Evolutionary conservation across 2,888 invertebrate species (phyloP).

Genomic region (Rhorus exstirpatorius): DNA sequence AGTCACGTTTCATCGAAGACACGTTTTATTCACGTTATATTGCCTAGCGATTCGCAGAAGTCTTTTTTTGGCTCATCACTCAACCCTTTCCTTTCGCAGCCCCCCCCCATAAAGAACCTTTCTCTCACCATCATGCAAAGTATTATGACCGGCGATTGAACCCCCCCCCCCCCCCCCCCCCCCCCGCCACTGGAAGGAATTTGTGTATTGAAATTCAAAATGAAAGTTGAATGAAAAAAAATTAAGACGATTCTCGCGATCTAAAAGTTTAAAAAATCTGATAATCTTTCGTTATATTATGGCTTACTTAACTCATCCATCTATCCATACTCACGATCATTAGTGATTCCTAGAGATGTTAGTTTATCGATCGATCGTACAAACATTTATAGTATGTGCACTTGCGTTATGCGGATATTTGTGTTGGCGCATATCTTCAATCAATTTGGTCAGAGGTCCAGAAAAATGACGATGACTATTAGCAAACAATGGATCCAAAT

Average conservation of each 20-base stretch:
- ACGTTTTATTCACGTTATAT: slow-evolving; percentile 51
- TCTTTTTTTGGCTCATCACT: slow-evolving; percentile 15
- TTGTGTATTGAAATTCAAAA: too few relatives aligned
- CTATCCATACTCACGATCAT: too few relatives aligned
- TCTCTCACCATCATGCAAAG: not conserved
- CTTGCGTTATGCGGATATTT: not conserved
- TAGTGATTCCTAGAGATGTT: too few relatives aligned
- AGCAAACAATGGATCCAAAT: slow-evolving; percentile 28
- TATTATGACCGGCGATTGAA: not conserved
- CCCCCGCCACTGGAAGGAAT: too few relatives aligned
- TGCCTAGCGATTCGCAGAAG: slow-evolving; percentile 54
- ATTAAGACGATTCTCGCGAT: too few relatives aligned
- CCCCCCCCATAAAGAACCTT: not conserved
- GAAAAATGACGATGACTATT: not conserved
- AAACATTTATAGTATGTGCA: too few relatives aligned
- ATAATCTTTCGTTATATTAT: too few relatives aligned
- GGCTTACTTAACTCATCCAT: too few relatives aligned
- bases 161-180: too few relatives aligned
- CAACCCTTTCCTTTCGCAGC: not conserved
- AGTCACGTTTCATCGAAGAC: slow-evolving; percentile 54
- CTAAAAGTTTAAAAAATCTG: too few relatives aligned
- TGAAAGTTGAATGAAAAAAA: too few relatives aligned
- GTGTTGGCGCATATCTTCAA: not conserved
- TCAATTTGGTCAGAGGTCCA: not conserved
- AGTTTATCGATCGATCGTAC: too few relatives aligned